Base-by-base conservation (phyloP, 2,797 vertebrate species). In the Tragopan temminckii region DNA sequence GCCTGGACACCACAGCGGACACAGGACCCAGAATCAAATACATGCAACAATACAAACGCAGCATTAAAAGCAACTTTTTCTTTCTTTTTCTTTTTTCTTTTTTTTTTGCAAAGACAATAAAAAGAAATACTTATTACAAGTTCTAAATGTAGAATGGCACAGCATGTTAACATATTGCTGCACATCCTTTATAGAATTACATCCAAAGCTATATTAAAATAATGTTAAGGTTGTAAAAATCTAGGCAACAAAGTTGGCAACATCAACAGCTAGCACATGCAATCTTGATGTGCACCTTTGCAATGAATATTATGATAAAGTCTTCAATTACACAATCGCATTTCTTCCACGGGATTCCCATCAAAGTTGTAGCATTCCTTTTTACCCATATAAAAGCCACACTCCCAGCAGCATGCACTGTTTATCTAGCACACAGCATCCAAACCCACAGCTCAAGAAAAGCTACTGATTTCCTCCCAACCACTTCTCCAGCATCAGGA, bases 131-230 rank as follows among this genome's bases (percentile, higher is more conserved):
- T 95, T 93, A 94, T 95, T 95, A 95, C 91, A 92, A 95, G 85
- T 62, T 92, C 80, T 81, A 95, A 93, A 94, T 91, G 95, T 94
- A 82, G 95, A 91, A 96, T 91, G 75, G 95, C 93, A 96, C 92
- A 95, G 92, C 89, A 96, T 90, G 94, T 66, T 93, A 96, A 96
- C 93, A 97, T 97, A 97, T 93, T 96, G 95, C 85, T 76, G 74
- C 79, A 91, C 92, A 97, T 96, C 91, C 95, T 94, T 94, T 89
- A 92, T 3, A 89, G 95, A 96, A 95, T 4, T 82, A 80, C 80
- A 91, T 95, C 94, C 94, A 95, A 96, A 95, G 57, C 93, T 95
- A 86, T 95, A 96, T 91, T 92, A 94, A 96, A 96, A 93, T 52
- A 95, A 95, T 20, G 0, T 82, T 86, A 95, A 95, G 89, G 92